Evolutionary conservation across 1,140 invertebrate species (phyloP), one percentile per base, ranked within the genome.

Genomic region (Drosophila tristis): DNA sequence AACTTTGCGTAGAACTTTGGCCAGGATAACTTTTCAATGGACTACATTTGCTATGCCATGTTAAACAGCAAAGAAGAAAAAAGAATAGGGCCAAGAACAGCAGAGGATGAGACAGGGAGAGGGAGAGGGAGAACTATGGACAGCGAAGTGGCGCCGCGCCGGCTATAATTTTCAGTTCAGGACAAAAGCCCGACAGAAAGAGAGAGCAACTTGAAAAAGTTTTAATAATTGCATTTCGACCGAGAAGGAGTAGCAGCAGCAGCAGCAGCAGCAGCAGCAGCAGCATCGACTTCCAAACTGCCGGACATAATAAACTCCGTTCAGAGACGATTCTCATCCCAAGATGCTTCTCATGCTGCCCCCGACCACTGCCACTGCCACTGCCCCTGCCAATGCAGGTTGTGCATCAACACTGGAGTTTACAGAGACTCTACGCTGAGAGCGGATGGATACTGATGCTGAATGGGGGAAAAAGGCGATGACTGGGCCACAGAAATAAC

Each of bases 201-300:
- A 45, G 49, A 54, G 44, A 29, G 29, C 79, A 74, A 66, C 70
- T 78, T 49, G 80, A 70, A 65, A 78, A 86, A 86, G 58, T 86
- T 86, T 78, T 80, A 74, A 86, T 86, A 86, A 86, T 86, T 86
- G 81, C 77, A 86, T 86, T 86, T 76, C 68, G 65, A 42, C 43
- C 64, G 56, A 76, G 55, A 43, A 60, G 39, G 26, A 44, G 35
- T 20, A 48, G 55, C 50, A 60, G 26, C 49, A 25, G 35, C 43
- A 31, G 48, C 20, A 20, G 1, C 20, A 20, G 23, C 67, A 64
- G n/a, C 43, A 44, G 49, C 43, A 31, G 48, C 20, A 20, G 1
- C 20, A 20, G 23, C 67, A 64, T 80, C 54, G 54, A 65, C 74
- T 78, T 65, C 59, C 35, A 39, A 63, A 71, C 57, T 43, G 60